Evolutionary conservation across 2,113 vertebrate species (phyloP).

Genomic region (Campylomormyrus numenius): DNA sequence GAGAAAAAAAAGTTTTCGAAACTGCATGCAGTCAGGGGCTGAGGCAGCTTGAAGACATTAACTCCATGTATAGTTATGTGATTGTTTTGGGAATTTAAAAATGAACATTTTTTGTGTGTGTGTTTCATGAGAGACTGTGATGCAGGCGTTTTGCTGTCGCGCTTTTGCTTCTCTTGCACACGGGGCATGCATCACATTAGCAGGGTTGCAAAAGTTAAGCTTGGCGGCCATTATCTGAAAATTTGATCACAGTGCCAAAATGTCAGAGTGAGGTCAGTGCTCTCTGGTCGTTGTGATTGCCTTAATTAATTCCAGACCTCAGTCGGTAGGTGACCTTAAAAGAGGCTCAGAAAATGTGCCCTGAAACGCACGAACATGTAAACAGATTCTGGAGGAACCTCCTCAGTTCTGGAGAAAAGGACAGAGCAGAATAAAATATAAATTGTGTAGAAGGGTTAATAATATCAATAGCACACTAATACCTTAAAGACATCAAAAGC

Average conservation of each 20-base stretch:
- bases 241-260: not conserved
- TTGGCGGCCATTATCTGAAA: not conserved
- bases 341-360: not conserved
- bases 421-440: not conserved
- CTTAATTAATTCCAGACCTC: slow-evolving; percentile 22
- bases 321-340: not conserved
- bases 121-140: not conserved
- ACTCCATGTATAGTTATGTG: not conserved
- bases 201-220: not conserved
- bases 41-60: not conserved
- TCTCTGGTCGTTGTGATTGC: not conserved
- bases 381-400: not conserved
- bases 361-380: not conserved
- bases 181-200: not conserved
- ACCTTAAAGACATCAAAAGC: not conserved
- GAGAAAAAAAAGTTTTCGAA: not conserved
- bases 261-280: not conserved
- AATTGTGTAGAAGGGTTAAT: not conserved
- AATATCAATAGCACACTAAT: not conserved
- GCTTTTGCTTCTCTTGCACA: not conserved
- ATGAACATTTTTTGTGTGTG: not conserved
- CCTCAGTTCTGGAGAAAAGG: not conserved
- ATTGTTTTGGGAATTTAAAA: not conserved
- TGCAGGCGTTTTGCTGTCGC: not conserved
- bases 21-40: not conserved